Conservation (phyloP, 2,113 vertebrate genomes). For the Syngnathus scovelli region DNA sequence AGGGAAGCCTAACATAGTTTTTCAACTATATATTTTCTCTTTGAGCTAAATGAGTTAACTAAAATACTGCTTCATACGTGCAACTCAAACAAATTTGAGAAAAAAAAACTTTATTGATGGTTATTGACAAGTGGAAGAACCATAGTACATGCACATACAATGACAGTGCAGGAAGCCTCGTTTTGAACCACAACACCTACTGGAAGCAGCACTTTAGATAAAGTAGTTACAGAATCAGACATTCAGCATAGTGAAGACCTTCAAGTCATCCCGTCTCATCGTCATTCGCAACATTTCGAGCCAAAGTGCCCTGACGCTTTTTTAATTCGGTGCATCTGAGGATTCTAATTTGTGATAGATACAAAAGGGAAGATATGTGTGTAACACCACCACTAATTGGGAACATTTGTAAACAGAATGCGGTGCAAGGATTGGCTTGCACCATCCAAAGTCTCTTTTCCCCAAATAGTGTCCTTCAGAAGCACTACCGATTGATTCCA, state of each 20-base stretch:
- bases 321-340: conserved; percentile 44
- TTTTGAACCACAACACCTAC: conserved; percentile 84
- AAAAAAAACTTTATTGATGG: conserved; percentile 91
- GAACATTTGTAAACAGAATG: conserved; percentile 92
- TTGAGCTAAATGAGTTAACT: no score
- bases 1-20: no score
- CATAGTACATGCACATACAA: conserved; percentile 96
- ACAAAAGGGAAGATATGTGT: conserved; percentile 78
- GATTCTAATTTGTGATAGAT: conserved; percentile 69
- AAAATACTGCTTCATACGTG: neutral
- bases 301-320: neutral
- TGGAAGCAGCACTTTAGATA: conserved; percentile 90
- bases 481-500: conserved; percentile 37
- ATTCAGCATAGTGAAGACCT: conserved; percentile 37
- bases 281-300: conserved; percentile 54
- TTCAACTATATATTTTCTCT: no score
- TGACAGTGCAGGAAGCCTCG: conserved; percentile 89
- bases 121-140: conserved; percentile 88
- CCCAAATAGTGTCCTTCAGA: conserved; percentile 48
- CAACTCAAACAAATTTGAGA: conserved; percentile 75
- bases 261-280: conserved; percentile 10
- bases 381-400: conserved; percentile 85
- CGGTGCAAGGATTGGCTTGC: conserved; percentile 55
- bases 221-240: conserved; percentile 78
- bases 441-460: conserved; percentile 31